phyloP scores from a whole-genome alignment of 2,113 vertebrate genomes.

The Megaceryle maxima region DNA sequence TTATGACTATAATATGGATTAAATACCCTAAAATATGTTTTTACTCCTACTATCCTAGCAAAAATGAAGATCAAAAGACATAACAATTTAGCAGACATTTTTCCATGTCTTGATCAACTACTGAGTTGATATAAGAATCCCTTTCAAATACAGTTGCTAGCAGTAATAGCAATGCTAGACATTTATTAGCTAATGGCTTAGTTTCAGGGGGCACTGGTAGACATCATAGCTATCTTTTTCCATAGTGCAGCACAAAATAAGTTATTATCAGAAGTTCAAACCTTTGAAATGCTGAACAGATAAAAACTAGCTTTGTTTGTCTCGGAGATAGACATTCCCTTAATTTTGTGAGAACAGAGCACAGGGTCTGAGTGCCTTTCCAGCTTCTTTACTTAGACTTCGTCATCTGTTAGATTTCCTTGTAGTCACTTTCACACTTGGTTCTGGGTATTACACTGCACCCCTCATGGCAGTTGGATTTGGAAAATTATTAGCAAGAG shows the following conservation, averaged over 20 bases:
- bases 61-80: background rate
- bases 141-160: background rate
- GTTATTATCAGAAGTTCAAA: background rate
- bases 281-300: background rate
- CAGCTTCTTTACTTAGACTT: background rate
- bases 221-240: background rate
- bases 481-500: background rate
- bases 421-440: background rate
- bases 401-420: background rate
- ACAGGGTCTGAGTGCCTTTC: background rate
- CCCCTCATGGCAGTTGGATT: background rate
- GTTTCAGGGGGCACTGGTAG: background rate
- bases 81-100: background rate
- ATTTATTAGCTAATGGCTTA: background rate
- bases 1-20: background rate
- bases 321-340: background rate
- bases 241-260: background rate
- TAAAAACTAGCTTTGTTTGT: background rate
- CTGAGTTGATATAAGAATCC: background rate
- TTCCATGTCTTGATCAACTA: background rate
- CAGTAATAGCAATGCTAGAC: background rate
- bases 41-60: background rate
- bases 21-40: background rate
- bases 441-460: background rate
- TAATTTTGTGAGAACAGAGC: slow-evolving; percentile 16